These are phyloP conservation scores for Crotalus helleri DNA, from an alignment of 2,113 vertebrate species.

Conservation along the genomic window DNA sequence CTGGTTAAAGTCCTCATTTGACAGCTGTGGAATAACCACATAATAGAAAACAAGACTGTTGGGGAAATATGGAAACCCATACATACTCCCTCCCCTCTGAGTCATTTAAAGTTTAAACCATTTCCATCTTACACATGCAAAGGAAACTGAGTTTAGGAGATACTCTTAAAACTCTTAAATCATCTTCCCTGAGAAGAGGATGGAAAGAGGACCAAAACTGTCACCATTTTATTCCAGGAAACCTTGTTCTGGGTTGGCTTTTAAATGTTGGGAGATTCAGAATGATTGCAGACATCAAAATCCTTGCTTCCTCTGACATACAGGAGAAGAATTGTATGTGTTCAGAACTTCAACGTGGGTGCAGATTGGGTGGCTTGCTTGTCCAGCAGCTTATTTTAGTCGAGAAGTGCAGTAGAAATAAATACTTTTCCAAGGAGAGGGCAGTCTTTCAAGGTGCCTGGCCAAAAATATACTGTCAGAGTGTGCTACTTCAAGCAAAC, in stretches of 20 bases:
- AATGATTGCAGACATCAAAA: not conserved
- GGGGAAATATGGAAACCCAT: not conserved
- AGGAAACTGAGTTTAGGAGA: not conserved
- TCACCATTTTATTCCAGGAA: not conserved
- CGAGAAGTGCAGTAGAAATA: not conserved
- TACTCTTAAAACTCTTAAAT: not conserved
- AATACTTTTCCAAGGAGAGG: not conserved
- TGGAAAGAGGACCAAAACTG: not conserved
- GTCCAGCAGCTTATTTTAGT: not conserved
- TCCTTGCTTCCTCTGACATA: too few relatives aligned
- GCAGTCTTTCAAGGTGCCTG: not conserved
- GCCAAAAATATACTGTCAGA: not conserved
- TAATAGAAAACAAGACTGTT: not conserved
- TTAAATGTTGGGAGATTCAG: not conserved
- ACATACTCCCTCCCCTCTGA: not conserved
- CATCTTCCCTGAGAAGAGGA: not conserved
- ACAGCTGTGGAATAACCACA: not conserved
- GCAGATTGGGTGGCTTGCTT: not conserved
- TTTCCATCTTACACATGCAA: not conserved
- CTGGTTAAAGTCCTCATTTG: not conserved
- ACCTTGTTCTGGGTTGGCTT: not conserved
- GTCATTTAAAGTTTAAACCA: not conserved
- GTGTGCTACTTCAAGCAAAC: not conserved
- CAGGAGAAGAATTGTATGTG: not conserved
- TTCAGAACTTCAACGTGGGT: not conserved